A percentile compares a stretch with the other conserved stretches of the same genome.
phyloP scores from a whole-genome alignment of 2,888 invertebrate genomes.

The Orthosia gracilis region DNA sequence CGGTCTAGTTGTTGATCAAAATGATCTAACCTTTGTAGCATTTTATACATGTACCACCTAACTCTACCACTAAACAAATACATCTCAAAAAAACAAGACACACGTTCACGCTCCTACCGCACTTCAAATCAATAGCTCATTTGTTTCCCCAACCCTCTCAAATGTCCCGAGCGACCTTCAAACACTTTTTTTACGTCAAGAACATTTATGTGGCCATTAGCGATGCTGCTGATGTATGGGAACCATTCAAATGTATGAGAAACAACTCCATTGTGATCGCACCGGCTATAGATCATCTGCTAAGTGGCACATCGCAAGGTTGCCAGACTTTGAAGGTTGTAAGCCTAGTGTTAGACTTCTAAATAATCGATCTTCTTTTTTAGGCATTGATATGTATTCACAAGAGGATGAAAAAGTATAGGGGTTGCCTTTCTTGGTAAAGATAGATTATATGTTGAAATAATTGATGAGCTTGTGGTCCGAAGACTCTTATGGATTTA shows the following conservation, averaged over 20 bases:
- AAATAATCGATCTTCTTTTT: slow-evolving; percentile 42
- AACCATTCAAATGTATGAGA: slow-evolving; percentile 33
- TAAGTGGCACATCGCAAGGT: slow-evolving; percentile 35
- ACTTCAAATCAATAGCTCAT: too few species aligned
- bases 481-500: slow-evolving; percentile 13
- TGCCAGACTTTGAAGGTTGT: slow-evolving; percentile 12
- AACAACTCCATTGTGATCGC: slow-evolving; percentile 50
- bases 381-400: background rate
- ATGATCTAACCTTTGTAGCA: too few species aligned
- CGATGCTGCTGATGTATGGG: slow-evolving; percentile 52
- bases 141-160: too few species aligned
- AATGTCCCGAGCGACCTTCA: too few species aligned
- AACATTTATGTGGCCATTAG: too few species aligned
- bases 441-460: slow-evolving; percentile 40
- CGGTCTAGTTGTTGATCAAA: too few species aligned
- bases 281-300: slow-evolving; percentile 30
- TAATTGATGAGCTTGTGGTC: slow-evolving; percentile 18
- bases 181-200: too few species aligned
- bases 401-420: slow-evolving; percentile 13
- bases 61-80: too few species aligned
- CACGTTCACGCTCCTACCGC: too few species aligned
- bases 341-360: slow-evolving; percentile 1
- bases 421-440: slow-evolving; percentile 15
- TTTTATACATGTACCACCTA: too few species aligned
- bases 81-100: too few species aligned